Evolutionary conservation across 2,113 vertebrate genomes (phyloP).

Genomic region (Capra hircus): DNA sequence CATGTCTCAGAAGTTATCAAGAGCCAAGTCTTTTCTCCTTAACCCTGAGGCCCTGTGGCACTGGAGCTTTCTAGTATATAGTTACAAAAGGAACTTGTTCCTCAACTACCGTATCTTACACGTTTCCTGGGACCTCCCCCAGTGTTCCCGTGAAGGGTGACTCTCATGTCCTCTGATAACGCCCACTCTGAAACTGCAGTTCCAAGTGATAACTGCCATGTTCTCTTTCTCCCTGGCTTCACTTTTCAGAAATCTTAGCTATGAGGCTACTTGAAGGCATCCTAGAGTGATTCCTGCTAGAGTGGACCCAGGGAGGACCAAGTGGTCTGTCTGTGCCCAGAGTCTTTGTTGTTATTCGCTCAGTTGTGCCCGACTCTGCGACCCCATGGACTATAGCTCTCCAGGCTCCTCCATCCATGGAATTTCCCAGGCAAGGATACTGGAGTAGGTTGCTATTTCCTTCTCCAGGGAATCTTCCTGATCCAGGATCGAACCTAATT

Average conservation of each 20-base stretch:
- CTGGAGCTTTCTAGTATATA: no score
- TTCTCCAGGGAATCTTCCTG: background rate
- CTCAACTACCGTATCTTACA: fast-evolving
- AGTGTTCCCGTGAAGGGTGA: fast-evolving
- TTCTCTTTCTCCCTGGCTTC: background rate
- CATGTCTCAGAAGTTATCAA: background rate
- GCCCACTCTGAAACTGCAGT: no score
- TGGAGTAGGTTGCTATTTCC: background rate
- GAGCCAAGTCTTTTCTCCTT: background rate
- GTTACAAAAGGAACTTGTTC: background rate
- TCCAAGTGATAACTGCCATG: no score
- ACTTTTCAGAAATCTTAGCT: background rate
- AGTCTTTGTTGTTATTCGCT: background rate
- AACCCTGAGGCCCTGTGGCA: no score
- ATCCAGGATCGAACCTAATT: background rate
- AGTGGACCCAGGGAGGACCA: no score
- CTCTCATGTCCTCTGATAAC: background rate
- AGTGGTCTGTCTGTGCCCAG: background rate
- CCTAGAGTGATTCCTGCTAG: background rate
- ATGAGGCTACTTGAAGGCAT: background rate
- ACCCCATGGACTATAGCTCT: background rate
- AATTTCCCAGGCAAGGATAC: background rate
- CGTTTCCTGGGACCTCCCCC: background rate
- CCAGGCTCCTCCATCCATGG: background rate
- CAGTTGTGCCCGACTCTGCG: fast-evolving